Percentiles rank a stretch among this genome's conserved stretches.
Conservation (phyloP, 2,797 vertebrate genomes). For the Galaxias olidus region DNA sequence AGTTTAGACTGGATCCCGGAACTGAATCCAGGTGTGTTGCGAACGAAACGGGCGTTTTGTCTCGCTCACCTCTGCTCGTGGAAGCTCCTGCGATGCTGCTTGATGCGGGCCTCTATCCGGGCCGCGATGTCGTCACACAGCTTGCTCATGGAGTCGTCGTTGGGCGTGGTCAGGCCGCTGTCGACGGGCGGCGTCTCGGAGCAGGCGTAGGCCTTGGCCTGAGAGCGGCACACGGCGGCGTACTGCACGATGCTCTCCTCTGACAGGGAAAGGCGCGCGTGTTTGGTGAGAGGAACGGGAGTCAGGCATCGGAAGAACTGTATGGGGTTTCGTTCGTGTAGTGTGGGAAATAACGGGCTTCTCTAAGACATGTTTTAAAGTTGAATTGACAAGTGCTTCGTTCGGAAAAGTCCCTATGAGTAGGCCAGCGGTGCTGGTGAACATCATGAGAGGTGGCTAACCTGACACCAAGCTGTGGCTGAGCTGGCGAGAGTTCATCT, state of each 20-base stretch:
- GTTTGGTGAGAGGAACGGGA: not conserved
- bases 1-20: too few relatives aligned
- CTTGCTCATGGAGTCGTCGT: conserved; percentile 65
- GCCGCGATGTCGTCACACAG: conserved; percentile 75
- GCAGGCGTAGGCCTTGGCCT: conserved; percentile 73
- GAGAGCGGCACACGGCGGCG: conserved; percentile 56
- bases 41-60: not conserved
- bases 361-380: too few relatives aligned
- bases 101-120: conserved; percentile 65
- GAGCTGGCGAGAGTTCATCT: conserved; percentile 81
- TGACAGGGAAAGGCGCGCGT: conserved; percentile 23
- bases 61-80: conserved; percentile 54
- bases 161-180: conserved; percentile 58
- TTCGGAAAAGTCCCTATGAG: too few relatives aligned
- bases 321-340: too few relatives aligned
- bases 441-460: conserved; percentile 34
- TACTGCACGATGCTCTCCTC: conserved; percentile 70
- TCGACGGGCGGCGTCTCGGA: conserved; percentile 75
- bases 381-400: too few relatives aligned
- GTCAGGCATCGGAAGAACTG: too few relatives aligned
- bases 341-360: too few relatives aligned
- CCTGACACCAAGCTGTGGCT: conserved; percentile 70
- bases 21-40: too few relatives aligned
- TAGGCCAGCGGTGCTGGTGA: too few relatives aligned
- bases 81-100: conserved; percentile 51